phyloP scores from a whole-genome alignment of 2,888 invertebrate species.

The Halictus ligatus region DNA sequence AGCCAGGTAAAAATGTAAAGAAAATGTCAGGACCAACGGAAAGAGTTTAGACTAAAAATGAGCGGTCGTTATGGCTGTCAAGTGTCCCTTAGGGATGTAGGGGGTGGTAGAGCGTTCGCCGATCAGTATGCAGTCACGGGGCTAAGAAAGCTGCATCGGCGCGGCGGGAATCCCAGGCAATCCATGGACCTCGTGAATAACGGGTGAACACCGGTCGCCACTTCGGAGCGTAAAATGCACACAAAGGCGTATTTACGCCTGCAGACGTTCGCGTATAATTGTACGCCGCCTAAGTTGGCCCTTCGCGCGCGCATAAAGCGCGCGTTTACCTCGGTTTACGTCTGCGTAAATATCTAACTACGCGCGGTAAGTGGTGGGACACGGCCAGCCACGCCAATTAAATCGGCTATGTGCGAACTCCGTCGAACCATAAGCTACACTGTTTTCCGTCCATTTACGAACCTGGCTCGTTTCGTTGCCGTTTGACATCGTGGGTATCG shows the following conservation, averaged over 20 bases:
- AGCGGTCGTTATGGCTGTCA: neutral
- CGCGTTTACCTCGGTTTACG: conserved; percentile 42
- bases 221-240: conserved; percentile 20
- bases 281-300: conserved; percentile 5
- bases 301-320: conserved; percentile 21
- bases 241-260: conserved; percentile 31
- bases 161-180: neutral
- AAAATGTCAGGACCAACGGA: neutral
- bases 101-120: neutral
- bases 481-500: neutral
- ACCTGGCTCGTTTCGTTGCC: neutral
- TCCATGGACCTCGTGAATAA: conserved; percentile 24
- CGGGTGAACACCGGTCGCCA: conserved; percentile 29
- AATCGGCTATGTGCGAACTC: conserved; percentile 46
- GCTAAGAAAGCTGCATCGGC: neutral
- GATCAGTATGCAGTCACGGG: neutral
- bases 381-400: conserved; percentile 47
- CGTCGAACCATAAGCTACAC: conserved; percentile 23
- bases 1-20: neutral
- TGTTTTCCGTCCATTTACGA: conserved; percentile 5
- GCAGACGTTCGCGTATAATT: conserved; percentile 42
- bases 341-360: conserved; percentile 47
- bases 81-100: neutral
- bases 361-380: conserved; percentile 35
- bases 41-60: neutral